A percentile compares a stretch with the other conserved stretches of the same genome.
Conservation (phyloP, 2,888 invertebrate species). For the Steromphala cineraria region DNA sequence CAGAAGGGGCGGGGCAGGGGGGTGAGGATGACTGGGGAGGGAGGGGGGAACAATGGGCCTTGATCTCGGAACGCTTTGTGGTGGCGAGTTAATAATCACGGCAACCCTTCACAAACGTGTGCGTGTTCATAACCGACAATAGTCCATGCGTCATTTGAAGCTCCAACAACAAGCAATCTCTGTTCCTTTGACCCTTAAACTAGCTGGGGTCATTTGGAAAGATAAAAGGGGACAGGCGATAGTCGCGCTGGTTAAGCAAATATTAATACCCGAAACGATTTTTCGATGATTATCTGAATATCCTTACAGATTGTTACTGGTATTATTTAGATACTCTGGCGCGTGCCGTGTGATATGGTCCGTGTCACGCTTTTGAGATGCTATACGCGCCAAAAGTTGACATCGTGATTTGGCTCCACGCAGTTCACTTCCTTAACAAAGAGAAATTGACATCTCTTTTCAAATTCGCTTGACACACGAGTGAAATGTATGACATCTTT, state of each 20-base stretch:
- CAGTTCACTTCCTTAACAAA: too few species aligned
- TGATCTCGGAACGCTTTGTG: constrained; percentile 13
- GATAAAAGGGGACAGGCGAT: not conserved
- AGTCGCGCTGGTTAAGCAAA: not conserved
- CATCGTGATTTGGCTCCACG: too few species aligned
- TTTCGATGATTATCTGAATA: not conserved
- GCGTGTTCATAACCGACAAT: constrained; percentile 7
- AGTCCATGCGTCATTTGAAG: not conserved
- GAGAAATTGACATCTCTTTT: too few species aligned
- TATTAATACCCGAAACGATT: not conserved
- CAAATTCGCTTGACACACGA: too few species aligned
- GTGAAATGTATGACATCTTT: too few species aligned
- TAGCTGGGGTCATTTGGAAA: not conserved
- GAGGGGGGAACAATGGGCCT: not conserved
- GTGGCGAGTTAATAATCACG: constrained; percentile 3
- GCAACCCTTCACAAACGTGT: not conserved
- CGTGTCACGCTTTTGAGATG: not conserved
- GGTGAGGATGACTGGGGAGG: not conserved
- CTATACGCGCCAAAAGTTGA: too few species aligned
- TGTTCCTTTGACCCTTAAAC: constrained; percentile 7
- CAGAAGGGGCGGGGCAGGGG: not conserved
- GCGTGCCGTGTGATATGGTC: not conserved
- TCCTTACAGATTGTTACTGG: not conserved
- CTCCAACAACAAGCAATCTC: constrained; percentile 3
- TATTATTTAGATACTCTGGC: not conserved